Conservation (phyloP, 2,797 vertebrate genomes). For the Acomys russatus region DNA sequence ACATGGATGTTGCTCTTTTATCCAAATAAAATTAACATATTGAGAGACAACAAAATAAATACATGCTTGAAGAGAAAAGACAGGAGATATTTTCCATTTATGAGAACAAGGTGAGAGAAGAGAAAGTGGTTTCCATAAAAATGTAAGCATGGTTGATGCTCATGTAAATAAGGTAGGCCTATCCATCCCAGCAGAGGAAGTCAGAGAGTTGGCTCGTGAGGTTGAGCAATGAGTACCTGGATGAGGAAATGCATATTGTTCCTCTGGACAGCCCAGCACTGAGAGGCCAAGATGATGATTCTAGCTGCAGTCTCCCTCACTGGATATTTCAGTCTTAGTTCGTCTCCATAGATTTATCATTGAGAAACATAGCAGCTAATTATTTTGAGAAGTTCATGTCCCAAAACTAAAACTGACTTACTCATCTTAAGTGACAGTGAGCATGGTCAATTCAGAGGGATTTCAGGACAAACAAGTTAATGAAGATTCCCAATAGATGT, state of each 20-base stretch:
- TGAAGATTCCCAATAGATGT: not conserved
- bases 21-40: slow-evolving; percentile 77
- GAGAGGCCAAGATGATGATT: not conserved
- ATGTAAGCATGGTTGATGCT: not conserved
- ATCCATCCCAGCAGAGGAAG: slow-evolving; percentile 10
- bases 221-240: not conserved
- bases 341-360: not conserved
- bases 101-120: slow-evolving; percentile 34
- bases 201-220: not conserved
- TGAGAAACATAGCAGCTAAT: not conserved
- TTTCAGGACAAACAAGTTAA: slow-evolving; percentile 41
- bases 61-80: slow-evolving; percentile 58
- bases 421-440: not conserved
- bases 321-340: slow-evolving; percentile 38
- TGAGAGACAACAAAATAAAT: slow-evolving; percentile 78
- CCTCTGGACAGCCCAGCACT: not conserved
- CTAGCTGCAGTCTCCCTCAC: not conserved
- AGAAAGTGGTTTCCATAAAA: slow-evolving; percentile 43
- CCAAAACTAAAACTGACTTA: not conserved
- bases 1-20: slow-evolving; percentile 78
- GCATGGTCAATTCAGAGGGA: not conserved
- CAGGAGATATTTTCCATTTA: slow-evolving; percentile 57
- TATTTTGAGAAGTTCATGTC: slow-evolving; percentile 20
- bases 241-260: not conserved
- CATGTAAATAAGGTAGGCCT: not conserved